Evolutionary conservation across 2,797 vertebrate species (phyloP), one percentile per base, ranked within the genome.

Genomic region (Spheniscus humboldti): DNA sequence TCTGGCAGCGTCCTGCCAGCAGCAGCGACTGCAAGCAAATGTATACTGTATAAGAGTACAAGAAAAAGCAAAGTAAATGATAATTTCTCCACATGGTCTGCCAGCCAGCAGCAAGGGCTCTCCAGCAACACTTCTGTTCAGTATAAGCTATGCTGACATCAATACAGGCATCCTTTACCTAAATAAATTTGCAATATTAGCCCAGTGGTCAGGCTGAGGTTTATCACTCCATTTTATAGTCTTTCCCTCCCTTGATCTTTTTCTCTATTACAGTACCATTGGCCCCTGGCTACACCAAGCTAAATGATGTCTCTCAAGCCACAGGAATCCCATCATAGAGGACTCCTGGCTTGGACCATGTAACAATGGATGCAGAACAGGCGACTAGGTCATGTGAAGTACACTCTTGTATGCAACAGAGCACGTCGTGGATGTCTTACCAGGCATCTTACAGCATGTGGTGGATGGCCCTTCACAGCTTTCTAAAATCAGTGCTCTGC

Each of bases 371-470:
- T 62, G 19, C 7, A 63, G 53, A 60, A 37, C 15, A 55, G 12
- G n/a, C 1, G 4, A 14, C 20, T 14, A 24, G 11, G 17, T 39
- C 23, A 39, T 28, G 20, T 25, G 27, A 79, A 47, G 6, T 20
- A 9, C 53, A 13, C 6, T 10, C 28, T 11, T 59, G 11, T 7
- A 25, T 18, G 14, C 31, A 79, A 28, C 25, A 83, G 31, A 66
- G 6, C 5, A 18, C 1, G 1, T 20, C 0, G 0, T 16, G 31
- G 15, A 7, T 53, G 41, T 43, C 67, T 48, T n/a, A 50, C 20
- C 31, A 88, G 31, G 19, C 11, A 18, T 20, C 11, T 55, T 59
- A 73, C 13, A 63, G 15, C 30, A 53, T 4, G 27, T 25, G 24
- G 13, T 37, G 23, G 10, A 45, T 25, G 37, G 39, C 20, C 19